Base-by-base conservation (phyloP, 2,888 invertebrate genomes). In the Latrodectus hesperus region DNA sequence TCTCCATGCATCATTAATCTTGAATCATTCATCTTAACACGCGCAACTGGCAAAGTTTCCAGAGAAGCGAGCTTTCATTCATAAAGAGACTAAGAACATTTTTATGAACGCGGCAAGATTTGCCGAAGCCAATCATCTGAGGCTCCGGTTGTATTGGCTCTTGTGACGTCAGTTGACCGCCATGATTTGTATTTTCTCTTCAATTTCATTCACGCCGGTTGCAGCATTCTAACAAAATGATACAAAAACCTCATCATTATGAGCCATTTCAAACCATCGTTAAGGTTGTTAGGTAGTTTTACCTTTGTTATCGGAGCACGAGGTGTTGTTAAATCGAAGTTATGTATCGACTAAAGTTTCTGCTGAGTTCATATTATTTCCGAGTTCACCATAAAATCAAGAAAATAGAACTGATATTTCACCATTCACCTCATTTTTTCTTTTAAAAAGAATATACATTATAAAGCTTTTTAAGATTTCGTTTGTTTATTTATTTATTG, bases 1-100 rank as follows among this genome's bases (percentile, higher is more conserved):
- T 83, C 76, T 83, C 76, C 72, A 83, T 65, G 84, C 84, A 78
- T 84, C 84, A 84, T 84, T 84, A 84, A 84, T 78, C 78, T 73
- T 84, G 72, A 84, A 84, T 73, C 81, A 81, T 81, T 81, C 71
- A 60, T 72, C 80, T 80, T 80, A 80, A 64, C 80, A 80, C 80
- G 80, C 71, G 72, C 72, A 52, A 72, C n/a, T 52, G 71, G 51
- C 60, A 80, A 72, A 71, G 80, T 71, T 80, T 71, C 84, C 55
- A 38, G 26, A 38, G 51, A 12, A 52, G 76, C n/a, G 71, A 76
- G 71, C 72, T 83, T 77, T 49, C 71, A 76, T 76, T 71, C 75
- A 60, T 55, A 80, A 80, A 60, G 60, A 9, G 17, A 38, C 70
- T 55, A 16, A 68, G 49, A 76, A 75, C 38, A 77, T 67, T 60